These are phyloP conservation scores for Dermatemys mawii DNA, from an alignment of 2,113 vertebrate species.

Conservation along the genomic window DNA sequence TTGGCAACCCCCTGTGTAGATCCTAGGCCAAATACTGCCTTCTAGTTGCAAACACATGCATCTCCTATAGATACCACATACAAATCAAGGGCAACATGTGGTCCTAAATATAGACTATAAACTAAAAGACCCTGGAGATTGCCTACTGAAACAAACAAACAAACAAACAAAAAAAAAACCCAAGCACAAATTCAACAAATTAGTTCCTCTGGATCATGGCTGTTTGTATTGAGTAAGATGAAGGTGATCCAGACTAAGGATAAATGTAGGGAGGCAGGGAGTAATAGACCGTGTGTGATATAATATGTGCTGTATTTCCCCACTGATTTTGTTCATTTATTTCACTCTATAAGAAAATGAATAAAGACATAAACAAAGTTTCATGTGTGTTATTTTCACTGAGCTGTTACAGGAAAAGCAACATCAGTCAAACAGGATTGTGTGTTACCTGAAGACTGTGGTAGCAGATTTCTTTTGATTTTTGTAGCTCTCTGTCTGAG, in stretches of 20 bases:
- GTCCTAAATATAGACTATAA: neutral
- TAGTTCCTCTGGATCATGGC: neutral
- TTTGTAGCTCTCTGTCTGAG: neutral
- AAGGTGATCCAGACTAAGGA: neutral
- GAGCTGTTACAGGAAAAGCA: neutral
- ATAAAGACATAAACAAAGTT: neutral
- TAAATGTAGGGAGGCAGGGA: neutral
- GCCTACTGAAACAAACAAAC: neutral
- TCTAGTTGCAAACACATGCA: neutral
- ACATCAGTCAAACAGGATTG: neutral
- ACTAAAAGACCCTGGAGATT: neutral
- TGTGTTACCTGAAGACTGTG: neutral
- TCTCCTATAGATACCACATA: neutral
- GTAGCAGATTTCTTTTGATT: neutral
- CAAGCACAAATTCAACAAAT: too few species aligned
- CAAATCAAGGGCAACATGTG: neutral
- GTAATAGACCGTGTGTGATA: accelerated
- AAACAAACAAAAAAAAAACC: too few species aligned
- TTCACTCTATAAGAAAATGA: neutral
- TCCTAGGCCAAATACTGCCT: neutral
- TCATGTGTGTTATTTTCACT: neutral
- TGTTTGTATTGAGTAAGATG: neutral
- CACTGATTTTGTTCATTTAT: neutral
- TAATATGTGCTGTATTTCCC: neutral
- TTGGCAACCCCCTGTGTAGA: neutral